Evolutionary conservation across 2,113 vertebrate genomes (phyloP), one percentile per base, ranked within the genome.

Genomic region (Agapornis roseicollis): DNA sequence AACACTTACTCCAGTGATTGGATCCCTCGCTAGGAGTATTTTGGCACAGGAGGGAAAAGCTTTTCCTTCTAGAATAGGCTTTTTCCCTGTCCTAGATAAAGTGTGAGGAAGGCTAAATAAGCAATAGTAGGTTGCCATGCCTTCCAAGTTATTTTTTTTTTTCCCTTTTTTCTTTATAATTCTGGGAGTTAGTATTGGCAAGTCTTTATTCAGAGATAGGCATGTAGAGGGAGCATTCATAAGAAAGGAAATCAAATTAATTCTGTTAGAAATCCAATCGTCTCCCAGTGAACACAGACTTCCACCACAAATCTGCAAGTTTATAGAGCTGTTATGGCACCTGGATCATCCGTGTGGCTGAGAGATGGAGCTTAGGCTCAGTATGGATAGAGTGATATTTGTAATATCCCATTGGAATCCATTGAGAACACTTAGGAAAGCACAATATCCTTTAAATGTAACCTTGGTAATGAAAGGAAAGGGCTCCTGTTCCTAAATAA

Each of bases 381-480:
- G n/a, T 41, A 73, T 61, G 46, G 78, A 33, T 89, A 94, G 93
- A 93, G 52, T 68, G 89, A 95, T 96, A 89, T 88, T 88, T 91
- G 76, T 91, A 95, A 96, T 76, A 93, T 89, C 88, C 72, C 60
- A 71, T 41, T 92, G 71, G 39, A 70, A 91, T 95, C 96, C 94
- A 93, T 35, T 63, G 91, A 96, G 92, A 91, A 92, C 96, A 93
- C 55, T 90, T 94, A 95, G 24, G 60, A 53, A 94, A 95, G 93
- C 42, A 52, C 90, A 91, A 81, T 78, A 90, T 90, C 74, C 94
- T 97, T 96, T 96, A 95, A 97, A 96, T 90, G 84, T 82, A 94
- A 90, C 87, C 84, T 89, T 77, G 88, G 70, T 97, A 97, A 95
- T 95, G 73, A 95, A 97, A 95, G 90, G 77, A 95, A 96, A 91